Percentiles rank a stretch among this genome's conserved stretches.
These are phyloP conservation scores for Eptesicus fuscus DNA, from an alignment of 2,113 vertebrate genomes.

Conservation along the genomic window DNA sequence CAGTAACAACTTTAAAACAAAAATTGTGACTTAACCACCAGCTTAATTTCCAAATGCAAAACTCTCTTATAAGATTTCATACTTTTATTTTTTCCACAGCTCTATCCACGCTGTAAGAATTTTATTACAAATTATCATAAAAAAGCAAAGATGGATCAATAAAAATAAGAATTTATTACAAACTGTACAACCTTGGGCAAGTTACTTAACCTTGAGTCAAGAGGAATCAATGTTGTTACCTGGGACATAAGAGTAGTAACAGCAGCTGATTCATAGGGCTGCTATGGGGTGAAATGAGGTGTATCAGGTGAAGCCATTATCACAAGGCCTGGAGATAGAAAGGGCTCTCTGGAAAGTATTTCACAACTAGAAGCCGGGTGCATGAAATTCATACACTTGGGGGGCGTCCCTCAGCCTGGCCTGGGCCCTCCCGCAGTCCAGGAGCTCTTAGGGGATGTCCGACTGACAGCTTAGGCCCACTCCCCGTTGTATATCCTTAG, in stretches of 20 bases:
- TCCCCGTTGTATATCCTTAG: too few relatives aligned
- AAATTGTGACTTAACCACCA: not conserved
- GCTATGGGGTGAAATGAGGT: not conserved
- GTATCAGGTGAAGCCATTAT: not conserved
- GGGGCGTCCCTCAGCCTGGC: too few relatives aligned
- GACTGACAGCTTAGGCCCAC: too few relatives aligned
- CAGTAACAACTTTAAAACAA: not conserved
- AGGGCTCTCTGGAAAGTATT: not conserved
- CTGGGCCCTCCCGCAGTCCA: too few relatives aligned
- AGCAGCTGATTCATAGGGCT: not conserved
- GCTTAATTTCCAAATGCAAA: conserved; percentile 20
- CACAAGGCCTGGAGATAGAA: not conserved
- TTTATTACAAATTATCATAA: not conserved
- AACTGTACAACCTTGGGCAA: not conserved
- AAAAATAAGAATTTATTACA: conserved; percentile 5
- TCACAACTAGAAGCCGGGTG: not conserved
- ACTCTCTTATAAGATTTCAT: not conserved
- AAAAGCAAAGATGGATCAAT: not conserved
- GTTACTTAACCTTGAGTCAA: not conserved
- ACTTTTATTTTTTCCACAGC: not conserved
- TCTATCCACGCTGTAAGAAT: not conserved
- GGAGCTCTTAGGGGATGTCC: too few relatives aligned
- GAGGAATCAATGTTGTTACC: not conserved
- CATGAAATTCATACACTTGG: too few relatives aligned
- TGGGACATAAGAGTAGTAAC: not conserved